Percentiles rank a stretch among this genome's conserved stretches.
These are phyloP conservation scores for Hippocampus abdominalis DNA, from an alignment of 2,113 vertebrate species.

Conservation along the genomic window DNA sequence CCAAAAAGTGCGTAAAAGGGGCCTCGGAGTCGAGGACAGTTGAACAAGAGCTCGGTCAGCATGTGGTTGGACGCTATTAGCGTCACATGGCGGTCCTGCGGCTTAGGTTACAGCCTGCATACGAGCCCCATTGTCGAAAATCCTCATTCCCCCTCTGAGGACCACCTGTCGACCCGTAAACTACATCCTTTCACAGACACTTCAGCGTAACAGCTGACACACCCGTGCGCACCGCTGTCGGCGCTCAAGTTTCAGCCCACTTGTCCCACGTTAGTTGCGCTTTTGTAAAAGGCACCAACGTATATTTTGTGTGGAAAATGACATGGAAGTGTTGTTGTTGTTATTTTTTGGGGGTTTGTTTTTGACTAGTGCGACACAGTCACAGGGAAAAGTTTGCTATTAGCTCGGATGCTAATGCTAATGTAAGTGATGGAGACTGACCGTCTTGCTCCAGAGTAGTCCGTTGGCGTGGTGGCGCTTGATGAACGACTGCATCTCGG, in stretches of 20 bases:
- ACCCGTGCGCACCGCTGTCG: conserved; percentile 19
- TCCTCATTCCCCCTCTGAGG: not conserved
- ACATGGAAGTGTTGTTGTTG: too few relatives aligned
- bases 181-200: conserved; percentile 13
- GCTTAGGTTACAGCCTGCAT: not conserved
- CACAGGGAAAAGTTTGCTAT: too few relatives aligned
- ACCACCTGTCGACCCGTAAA: not conserved
- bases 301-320: too few relatives aligned
- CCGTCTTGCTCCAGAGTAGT: conserved; percentile 87
- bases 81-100: not conserved
- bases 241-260: conserved; percentile 61
- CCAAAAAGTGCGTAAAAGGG: not conserved
- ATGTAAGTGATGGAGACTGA: conserved; percentile 67
- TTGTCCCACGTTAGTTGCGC: conserved; percentile 28
- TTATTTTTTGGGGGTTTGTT: not conserved
- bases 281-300: conserved; percentile 8
- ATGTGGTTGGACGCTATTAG: not conserved
- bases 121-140: not conserved
- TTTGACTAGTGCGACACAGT: too few relatives aligned
- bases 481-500: conserved; percentile 89
- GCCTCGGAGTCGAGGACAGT: not conserved
- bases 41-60: not conserved
- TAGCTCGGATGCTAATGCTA: not conserved
- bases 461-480: conserved; percentile 91
- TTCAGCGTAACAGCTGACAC: conserved; percentile 76